These are phyloP conservation scores for Olivierus martensii DNA, from an alignment of 1,140 invertebrate species.

Conservation along the genomic window DNA sequence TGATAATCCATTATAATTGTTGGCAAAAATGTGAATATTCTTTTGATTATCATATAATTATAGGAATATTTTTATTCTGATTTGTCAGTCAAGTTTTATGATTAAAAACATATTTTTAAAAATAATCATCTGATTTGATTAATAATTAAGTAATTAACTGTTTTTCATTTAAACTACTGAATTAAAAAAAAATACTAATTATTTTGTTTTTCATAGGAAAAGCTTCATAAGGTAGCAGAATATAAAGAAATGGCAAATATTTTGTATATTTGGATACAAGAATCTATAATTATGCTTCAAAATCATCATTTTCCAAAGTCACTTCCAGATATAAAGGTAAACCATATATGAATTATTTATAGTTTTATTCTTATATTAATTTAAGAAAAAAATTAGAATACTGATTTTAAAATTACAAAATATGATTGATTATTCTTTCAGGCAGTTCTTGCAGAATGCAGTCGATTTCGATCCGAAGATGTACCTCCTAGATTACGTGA, in stretches of 20 bases:
- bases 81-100: no score
- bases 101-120: no score
- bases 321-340: conserved; percentile 84
- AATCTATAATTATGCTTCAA: conserved; percentile 71
- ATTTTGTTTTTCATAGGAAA: conserved; percentile 41
- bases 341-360: background rate
- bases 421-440: conserved; percentile 19
- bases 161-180: no score
- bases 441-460: conserved; percentile 62
- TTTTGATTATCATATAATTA: no score
- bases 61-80: no score
- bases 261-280: conserved; percentile 75
- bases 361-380: background rate
- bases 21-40: no score
- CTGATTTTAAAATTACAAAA: background rate
- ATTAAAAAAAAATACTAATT: no score
- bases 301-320: conserved; percentile 79
- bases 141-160: no score
- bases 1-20: no score
- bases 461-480: conserved; percentile 83
- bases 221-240: conserved; percentile 73
- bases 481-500: conserved; percentile 73
- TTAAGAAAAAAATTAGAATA: conserved; percentile 83
- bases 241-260: conserved; percentile 72
- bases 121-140: no score